Evolutionary conservation across 2,797 vertebrate species (phyloP), one percentile per base, ranked within the genome.

Genomic region (Danio albolineatus): DNA sequence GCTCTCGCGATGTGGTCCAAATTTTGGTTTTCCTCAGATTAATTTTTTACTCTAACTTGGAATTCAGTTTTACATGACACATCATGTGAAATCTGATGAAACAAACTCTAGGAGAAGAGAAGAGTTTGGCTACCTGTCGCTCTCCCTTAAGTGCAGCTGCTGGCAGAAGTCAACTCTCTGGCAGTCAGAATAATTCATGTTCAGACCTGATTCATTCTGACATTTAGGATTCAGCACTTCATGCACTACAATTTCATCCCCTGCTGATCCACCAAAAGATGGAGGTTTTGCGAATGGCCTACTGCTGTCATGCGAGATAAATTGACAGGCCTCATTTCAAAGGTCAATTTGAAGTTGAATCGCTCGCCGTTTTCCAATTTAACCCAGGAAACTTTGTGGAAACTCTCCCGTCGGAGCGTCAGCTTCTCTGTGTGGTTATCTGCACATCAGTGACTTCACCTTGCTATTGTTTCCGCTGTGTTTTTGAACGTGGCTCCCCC

Each of bases 111-210:
- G 48, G 48, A 51, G 21, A 61, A 48, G 51, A 67, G 7, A 46
- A 13, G 62, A 77, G 44, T 77, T 46, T 2, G 1, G 53, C 49
- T 67, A 46, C 75, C 49, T 56, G 51, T 12, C 3, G 7, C 36
- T 74, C 60, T 54, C 19, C 41, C 41, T 19, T 38, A 56, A 67
- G 67, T 72, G 69, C 17, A 64, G 53, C 53, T 59, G 44, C 62
- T 60, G 64, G 46, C 44, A 76, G 21, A 43, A 59, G 28, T 73
- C 71, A 67, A 51, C 21, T 39, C 21, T 17, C 72, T 49, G 65
- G 65, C 77, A 70, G 72, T 71, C 56, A 75, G 62, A 61, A 73
- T 67, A 49, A 73, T 57, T 66, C 62, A 81, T 69, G 41, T 67
- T 69, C 73, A 64, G 80, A 76, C 53, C 46, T 39, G 56, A 67